Evolutionary conservation across 2,888 invertebrate genomes (phyloP).

Genomic region (Hirtodrosophila histrioides): DNA sequence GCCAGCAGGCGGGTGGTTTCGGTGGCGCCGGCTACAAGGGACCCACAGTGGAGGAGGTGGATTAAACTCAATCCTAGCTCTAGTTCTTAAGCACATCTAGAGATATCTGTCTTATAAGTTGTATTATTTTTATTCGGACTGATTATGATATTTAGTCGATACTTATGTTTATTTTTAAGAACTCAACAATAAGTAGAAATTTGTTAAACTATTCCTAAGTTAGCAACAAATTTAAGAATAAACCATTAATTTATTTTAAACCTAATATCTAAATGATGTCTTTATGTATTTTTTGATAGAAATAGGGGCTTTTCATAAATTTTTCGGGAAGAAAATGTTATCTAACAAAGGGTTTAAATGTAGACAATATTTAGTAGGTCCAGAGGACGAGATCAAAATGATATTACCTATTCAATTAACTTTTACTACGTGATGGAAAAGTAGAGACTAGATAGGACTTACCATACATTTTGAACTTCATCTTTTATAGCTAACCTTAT

Average conservation of each 20-base stretch:
- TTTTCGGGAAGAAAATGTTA: too few relatives aligned
- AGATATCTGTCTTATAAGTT: not conserved
- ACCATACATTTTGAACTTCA: too few relatives aligned
- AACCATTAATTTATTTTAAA: conserved; percentile 30
- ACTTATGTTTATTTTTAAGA: not conserved
- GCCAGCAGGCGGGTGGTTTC: conserved; percentile 87
- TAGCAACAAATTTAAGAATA: conserved; percentile 36
- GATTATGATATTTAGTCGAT: conserved; percentile 10
- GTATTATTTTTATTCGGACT: conserved; percentile 10
- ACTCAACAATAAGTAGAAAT: not conserved
- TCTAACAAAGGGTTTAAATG: too few relatives aligned
- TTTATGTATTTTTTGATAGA: not conserved
- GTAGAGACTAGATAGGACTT: too few relatives aligned
- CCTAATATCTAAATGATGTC: conserved; percentile 85
- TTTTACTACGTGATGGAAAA: too few relatives aligned
- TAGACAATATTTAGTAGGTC: too few relatives aligned
- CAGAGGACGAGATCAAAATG: too few relatives aligned
- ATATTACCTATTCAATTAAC: too few relatives aligned
- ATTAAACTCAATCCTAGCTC: conserved; percentile 55
- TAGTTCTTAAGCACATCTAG: conserved; percentile 1
- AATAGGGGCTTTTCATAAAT: too few relatives aligned
- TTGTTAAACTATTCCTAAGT: conserved; percentile 37
- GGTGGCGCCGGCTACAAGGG: conserved; percentile 86
- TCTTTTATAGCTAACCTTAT: too few relatives aligned
- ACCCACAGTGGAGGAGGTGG: conserved; percentile 82